These are phyloP conservation scores for Dicyrtoma fusca DNA, from an alignment of 2,888 invertebrate genomes.

Conservation along the genomic window DNA sequence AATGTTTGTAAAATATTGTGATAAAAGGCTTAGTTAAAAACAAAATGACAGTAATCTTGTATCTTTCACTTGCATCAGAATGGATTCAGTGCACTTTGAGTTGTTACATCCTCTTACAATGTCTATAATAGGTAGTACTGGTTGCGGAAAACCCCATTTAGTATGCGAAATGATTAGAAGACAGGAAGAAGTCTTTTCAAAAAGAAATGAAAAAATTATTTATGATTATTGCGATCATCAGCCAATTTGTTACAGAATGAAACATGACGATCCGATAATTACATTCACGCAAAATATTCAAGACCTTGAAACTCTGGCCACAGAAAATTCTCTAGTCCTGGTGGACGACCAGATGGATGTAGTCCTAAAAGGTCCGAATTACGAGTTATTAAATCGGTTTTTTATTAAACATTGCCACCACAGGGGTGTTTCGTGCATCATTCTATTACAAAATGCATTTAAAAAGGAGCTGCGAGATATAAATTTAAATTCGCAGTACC, in stretches of 20 bases:
- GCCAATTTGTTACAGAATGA: neutral
- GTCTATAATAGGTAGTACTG: neutral
- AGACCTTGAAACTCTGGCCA: neutral
- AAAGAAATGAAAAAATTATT: neutral
- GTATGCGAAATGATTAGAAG: neutral
- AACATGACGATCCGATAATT: neutral
- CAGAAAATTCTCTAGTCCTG: neutral
- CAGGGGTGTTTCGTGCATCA: neutral
- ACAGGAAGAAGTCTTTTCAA: neutral
- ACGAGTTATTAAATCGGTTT: neutral
- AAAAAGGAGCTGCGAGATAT: neutral
- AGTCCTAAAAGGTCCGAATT: neutral
- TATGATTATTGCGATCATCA: constrained; percentile 1
- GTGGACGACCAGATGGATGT: constrained; percentile 1
- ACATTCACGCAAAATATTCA: constrained; percentile 1
- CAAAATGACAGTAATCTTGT: neutral
- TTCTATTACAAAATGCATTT: constrained; percentile 8
- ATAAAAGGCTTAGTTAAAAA: neutral
- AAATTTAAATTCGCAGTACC: neutral
- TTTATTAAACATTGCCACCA: constrained; percentile 8
- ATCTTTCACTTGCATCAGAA: neutral
- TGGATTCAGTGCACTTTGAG: neutral
- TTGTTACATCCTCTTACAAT: neutral
- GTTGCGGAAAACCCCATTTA: neutral
- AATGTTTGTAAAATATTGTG: too few species aligned